Evolutionary conservation across 2,797 vertebrate genomes (phyloP).

Genomic region (Mormyrops attenuatus): DNA sequence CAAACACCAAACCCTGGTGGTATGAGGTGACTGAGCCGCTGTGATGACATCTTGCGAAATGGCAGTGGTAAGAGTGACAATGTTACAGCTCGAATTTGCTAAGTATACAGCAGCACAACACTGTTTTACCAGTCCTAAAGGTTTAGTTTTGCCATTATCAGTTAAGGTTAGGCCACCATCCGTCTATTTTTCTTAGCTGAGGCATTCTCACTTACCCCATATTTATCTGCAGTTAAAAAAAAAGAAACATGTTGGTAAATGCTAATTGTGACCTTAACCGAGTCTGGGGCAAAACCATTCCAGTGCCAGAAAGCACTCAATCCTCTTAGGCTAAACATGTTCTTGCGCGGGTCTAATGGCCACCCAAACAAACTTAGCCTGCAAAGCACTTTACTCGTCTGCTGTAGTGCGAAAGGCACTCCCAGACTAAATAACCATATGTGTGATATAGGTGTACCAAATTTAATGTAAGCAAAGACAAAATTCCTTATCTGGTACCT

Average conservation of each 20-base stretch:
- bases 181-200: neutral
- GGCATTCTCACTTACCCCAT: neutral
- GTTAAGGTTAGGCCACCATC: neutral
- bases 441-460: neutral
- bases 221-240: neutral
- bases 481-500: neutral
- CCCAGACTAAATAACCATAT: neutral
- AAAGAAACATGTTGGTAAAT: neutral
- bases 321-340: neutral
- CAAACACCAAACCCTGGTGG: neutral
- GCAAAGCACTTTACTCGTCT: neutral
- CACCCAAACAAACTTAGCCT: neutral
- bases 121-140: neutral
- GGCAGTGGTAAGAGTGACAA: neutral
- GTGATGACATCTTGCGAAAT: too few relatives aligned
- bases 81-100: neutral
- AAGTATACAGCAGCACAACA: neutral
- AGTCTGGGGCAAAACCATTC: neutral
- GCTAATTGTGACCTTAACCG: neutral
- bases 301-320: neutral
- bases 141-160: neutral
- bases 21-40: neutral
- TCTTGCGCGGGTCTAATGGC: neutral
- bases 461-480: neutral
- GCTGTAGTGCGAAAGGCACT: neutral